Conservation (phyloP, 2,888 invertebrate species). For the Rosalia funebris region DNA sequence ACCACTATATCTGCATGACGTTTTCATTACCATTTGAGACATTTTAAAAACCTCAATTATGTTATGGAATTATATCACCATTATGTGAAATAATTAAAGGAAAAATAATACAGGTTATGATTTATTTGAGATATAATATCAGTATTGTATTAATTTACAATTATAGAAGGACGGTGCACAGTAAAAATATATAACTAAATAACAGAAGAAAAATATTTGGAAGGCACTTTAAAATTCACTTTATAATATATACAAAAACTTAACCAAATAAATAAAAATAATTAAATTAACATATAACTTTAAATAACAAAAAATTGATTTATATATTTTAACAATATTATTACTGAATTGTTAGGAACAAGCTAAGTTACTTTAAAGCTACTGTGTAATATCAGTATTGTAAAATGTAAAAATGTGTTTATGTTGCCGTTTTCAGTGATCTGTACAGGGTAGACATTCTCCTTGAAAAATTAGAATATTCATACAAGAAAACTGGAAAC, state of each 20-base stretch:
- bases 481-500: neutral
- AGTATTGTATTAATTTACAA: constrained; percentile 46
- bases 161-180: constrained; percentile 50
- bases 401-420: constrained; percentile 23
- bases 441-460: neutral
- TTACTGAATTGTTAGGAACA: constrained; percentile 42
- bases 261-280: constrained; percentile 36
- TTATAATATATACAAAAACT: constrained; percentile 32
- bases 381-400: constrained; percentile 45
- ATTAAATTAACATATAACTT: constrained; percentile 38
- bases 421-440: neutral
- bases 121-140: constrained; percentile 48
- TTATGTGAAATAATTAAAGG: too few species aligned
- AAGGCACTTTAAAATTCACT: constrained; percentile 47
- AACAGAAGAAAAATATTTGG: constrained; percentile 47
- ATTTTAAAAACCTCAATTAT: too few species aligned
- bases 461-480: neutral
- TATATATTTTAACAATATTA: constrained; percentile 31
- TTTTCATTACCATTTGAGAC: too few species aligned
- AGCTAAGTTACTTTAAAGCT: constrained; percentile 48
- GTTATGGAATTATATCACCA: too few species aligned
- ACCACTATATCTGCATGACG: too few species aligned
- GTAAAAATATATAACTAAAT: constrained; percentile 47
- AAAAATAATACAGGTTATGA: constrained; percentile 13
- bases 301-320: constrained; percentile 30